Evolutionary conservation across 2,888 invertebrate species (phyloP), one percentile per base, ranked within the genome.

Genomic region (Pherbina coryleti): DNA sequence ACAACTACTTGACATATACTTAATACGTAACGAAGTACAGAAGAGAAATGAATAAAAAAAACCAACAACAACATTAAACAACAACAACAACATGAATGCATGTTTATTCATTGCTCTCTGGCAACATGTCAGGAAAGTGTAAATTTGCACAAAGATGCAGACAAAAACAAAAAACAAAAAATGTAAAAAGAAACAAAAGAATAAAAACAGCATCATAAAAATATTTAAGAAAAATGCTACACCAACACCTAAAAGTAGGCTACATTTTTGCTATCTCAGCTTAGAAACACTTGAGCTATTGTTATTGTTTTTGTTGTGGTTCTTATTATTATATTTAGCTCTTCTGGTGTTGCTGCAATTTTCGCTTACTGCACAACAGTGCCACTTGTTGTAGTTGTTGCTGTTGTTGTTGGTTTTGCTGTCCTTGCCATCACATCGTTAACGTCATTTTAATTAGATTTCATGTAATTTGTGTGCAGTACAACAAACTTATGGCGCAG

Each of bases 371-470:
- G 11, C 44, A 44, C 44, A 44, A 44, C 3, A 14, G 11, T 11
- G 44, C 2, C 1, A 44, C 44, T 44, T 8, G 5, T 37, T 37
- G 37, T 37, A 8, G 7, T 37, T 37, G 5, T 37, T 37, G 37
- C 8, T 44, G 44, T 14, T 44, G 44, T 11, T 44, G 44, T 44
- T 44, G 14, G 11, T 44, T 11, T 14, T 44, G 44, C 44, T 44
- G 11, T 37, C 44, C 44, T 44, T 44, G 44, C 44, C 11, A 14
- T 44, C 44, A 49, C 67, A 37, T 67, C 49, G 44, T 67, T 49
- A 67, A 70, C 31, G 57, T 71, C n/a, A 31, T 55, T 71, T 71
- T 71, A 71, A 71, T 71, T 31, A 71, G 71, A 34, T 71, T 71
- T 67, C 25, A 44, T 28, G 44, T 67, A 67, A 67, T 67, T 67